These are phyloP conservation scores for Salticus scenicus DNA, from an alignment of 2,888 invertebrate genomes.

Conservation along the genomic window DNA sequence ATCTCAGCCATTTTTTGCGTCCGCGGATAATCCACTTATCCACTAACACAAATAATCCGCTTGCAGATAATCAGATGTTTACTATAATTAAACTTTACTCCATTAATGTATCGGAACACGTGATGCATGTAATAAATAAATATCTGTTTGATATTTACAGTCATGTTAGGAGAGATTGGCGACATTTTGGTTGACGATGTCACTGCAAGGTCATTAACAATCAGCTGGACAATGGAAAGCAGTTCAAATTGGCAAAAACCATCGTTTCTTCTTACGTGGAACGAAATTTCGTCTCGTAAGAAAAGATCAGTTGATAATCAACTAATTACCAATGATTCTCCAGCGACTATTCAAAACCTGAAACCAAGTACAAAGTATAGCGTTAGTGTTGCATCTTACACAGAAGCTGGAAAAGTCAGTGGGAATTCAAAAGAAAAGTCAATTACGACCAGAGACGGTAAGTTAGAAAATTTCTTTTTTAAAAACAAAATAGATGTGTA, in stretches of 20 bases:
- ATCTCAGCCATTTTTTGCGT: no score
- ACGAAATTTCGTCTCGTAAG: neutral
- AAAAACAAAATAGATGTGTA: no score
- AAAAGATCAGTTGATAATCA: constrained; percentile 14
- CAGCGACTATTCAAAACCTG: constrained; percentile 13
- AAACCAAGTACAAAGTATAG: constrained; percentile 38
- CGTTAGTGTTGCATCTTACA: constrained; percentile 29
- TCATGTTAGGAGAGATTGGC: constrained; percentile 45
- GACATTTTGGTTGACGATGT: constrained; percentile 23
- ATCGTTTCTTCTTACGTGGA: constrained; percentile 53
- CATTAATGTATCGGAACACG: no score
- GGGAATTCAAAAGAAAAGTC: constrained; percentile 24
- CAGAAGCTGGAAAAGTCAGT: neutral
- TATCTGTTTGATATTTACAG: constrained; percentile 17
- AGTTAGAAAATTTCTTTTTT: no score
- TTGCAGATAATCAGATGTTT: no score
- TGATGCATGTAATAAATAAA: no score
- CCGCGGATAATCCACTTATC: no score
- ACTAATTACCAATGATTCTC: neutral
- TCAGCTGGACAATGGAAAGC: constrained; percentile 28
- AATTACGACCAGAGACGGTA: constrained; percentile 35
- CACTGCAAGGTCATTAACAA: neutral
- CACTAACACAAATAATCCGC: no score
- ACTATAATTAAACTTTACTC: no score
- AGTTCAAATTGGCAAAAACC: constrained; percentile 39